Percentiles rank a stretch among this genome's conserved stretches.
Evolutionary conservation across 2,113 vertebrate genomes (phyloP).

Genomic region (Tachycineta bicolor): DNA sequence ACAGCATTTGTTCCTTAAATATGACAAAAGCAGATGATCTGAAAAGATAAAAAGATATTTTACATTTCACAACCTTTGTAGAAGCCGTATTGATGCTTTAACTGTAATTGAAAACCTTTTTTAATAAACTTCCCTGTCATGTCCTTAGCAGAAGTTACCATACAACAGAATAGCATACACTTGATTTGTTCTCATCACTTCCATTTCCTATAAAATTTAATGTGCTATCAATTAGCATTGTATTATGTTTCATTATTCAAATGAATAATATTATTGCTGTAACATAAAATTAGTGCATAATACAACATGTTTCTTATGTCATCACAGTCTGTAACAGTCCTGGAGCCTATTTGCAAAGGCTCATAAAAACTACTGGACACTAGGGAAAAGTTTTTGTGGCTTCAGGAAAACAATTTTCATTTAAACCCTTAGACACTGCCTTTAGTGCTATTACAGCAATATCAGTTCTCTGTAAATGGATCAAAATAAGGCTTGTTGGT

Average conservation of each 20-base stretch:
- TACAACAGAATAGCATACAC: neutral
- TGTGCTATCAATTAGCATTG: neutral
- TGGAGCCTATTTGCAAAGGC: neutral
- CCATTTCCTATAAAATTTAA: slow-evolving; percentile 1
- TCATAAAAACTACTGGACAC: slow-evolving; percentile 24
- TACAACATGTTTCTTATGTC: neutral
- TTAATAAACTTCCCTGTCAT: neutral
- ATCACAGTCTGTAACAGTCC: neutral
- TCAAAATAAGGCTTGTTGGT: slow-evolving; percentile 32
- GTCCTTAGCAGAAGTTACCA: neutral
- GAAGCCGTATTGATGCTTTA: neutral
- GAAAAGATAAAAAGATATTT: neutral
- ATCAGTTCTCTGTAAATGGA: slow-evolving; percentile 11
- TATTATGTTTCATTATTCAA: slow-evolving; percentile 42
- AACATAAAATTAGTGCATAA: neutral
- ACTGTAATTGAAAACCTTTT: neutral
- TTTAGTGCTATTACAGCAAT: slow-evolving; percentile 14
- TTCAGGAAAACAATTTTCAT: slow-evolving; percentile 36
- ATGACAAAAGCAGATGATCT: neutral
- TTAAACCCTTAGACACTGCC: neutral
- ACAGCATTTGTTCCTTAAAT: neutral
- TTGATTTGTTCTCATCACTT: neutral
- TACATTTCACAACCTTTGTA: neutral
- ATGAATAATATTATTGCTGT: neutral
- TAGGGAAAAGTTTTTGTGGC: neutral